Conservation (phyloP, 2,797 vertebrate genomes). For the Anguilla megastoma region DNA sequence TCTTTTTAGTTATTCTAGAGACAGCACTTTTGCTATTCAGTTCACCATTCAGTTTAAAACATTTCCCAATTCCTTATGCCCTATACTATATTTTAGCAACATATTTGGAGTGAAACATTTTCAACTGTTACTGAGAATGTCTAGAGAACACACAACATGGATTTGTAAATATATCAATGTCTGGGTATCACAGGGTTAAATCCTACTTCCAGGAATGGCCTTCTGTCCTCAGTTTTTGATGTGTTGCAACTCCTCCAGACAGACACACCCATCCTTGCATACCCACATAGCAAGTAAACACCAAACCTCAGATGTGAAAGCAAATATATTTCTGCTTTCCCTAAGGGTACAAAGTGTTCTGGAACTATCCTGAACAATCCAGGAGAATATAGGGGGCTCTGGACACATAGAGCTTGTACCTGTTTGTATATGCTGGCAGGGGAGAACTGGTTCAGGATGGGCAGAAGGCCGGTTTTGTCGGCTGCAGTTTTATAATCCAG, state of each 20-base stretch:
- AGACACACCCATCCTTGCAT: neutral
- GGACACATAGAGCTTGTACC: constrained; percentile 62
- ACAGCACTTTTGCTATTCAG: too few relatives aligned
- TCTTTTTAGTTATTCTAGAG: too few relatives aligned
- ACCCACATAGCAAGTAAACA: neutral
- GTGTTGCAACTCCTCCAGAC: constrained; percentile 2
- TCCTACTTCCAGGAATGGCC: neutral
- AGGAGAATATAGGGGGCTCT: neutral
- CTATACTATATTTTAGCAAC: too few relatives aligned
- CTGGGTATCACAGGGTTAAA: too few relatives aligned
- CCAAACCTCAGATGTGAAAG: neutral
- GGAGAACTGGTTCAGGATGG: constrained; percentile 83
- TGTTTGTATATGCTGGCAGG: constrained; percentile 89
- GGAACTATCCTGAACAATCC: neutral
- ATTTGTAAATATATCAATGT: too few relatives aligned
- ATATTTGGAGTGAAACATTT: too few relatives aligned
- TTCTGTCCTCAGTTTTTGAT: neutral
- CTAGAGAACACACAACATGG: too few relatives aligned
- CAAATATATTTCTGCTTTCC: neutral
- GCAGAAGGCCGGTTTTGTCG: constrained; percentile 80
- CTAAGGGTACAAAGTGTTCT: neutral
- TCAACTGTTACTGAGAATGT: too few relatives aligned
- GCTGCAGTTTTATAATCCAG: constrained; percentile 82
- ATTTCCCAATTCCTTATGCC: too few relatives aligned
- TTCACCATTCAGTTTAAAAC: too few relatives aligned